phyloP scores from a whole-genome alignment of 92 coral and sea anemone genomes.

The Metridium senile region DNA sequence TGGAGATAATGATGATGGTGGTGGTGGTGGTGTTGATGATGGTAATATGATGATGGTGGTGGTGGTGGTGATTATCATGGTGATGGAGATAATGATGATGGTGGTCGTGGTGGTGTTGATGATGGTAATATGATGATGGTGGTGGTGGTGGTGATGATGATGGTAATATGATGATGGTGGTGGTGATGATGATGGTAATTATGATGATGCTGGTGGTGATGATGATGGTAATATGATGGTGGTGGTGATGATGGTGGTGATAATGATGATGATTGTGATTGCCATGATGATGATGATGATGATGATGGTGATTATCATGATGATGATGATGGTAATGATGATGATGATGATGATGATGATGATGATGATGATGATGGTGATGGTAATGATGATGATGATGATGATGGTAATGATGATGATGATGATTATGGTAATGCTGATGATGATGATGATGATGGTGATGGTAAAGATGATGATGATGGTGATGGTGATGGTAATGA shows the following conservation, averaged over 20 bases:
- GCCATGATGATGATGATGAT: not conserved
- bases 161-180: not conserved
- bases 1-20: not conserved
- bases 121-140: not conserved
- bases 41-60: not conserved
- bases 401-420: not conserved
- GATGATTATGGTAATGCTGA: not conserved
- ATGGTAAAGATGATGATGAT: too few species aligned
- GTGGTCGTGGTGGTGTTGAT: not conserved
- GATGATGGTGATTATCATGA: not conserved
- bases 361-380: too few species aligned
- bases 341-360: too few species aligned
- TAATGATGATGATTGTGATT: not conserved
- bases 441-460: too few species aligned
- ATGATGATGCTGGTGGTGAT: not conserved
- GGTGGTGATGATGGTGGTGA: not conserved
- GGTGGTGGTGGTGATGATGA: not conserved
- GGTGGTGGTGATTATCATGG: not conserved
- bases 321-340: not conserved
- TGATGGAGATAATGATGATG: not conserved
- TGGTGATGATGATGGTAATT: not conserved
- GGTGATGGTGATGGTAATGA: too few species aligned
- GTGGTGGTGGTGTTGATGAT: not conserved
- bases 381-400: too few species aligned
- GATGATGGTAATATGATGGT: not conserved